phyloP scores from a whole-genome alignment of 2,113 vertebrate genomes.

The Mormyrus iriodes region DNA sequence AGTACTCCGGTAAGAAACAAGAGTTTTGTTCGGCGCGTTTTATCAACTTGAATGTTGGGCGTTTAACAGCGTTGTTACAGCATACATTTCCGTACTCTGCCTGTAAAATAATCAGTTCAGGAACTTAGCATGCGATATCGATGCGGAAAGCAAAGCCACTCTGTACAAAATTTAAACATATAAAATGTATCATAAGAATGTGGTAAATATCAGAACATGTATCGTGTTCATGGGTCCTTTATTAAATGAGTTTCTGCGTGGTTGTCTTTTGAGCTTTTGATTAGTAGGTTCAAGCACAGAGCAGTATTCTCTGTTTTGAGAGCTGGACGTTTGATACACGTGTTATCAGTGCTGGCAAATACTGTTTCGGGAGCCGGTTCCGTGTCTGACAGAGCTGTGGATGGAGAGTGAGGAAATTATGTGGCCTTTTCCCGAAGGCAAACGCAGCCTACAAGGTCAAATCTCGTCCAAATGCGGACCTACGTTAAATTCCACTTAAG shows the following conservation, averaged over 20 bases:
- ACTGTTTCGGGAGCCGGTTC: neutral
- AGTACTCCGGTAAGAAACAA: constrained; percentile 37
- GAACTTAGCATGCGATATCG: neutral
- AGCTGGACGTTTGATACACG: neutral
- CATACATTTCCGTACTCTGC: neutral
- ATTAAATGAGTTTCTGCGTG: neutral
- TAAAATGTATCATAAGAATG: neutral
- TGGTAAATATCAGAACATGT: neutral
- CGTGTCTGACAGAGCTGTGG: neutral
- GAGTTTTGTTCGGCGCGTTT: constrained; percentile 24
- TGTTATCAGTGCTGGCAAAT: neutral
- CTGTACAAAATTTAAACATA: neutral
- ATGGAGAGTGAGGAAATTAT: neutral
- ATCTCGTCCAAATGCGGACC: neutral
- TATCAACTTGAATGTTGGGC: constrained; percentile 12
- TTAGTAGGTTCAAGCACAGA: neutral
- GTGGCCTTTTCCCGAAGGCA: neutral
- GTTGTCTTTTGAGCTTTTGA: neutral
- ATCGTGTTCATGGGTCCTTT: neutral
- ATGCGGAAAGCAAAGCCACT: neutral
- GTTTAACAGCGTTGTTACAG: neutral
- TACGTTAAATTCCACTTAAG: neutral
- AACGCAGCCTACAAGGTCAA: neutral
- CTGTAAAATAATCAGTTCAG: neutral
- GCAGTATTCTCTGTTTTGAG: neutral